phyloP scores from a whole-genome alignment of 2,113 vertebrate genomes.

The Baryphthengus martii region DNA sequence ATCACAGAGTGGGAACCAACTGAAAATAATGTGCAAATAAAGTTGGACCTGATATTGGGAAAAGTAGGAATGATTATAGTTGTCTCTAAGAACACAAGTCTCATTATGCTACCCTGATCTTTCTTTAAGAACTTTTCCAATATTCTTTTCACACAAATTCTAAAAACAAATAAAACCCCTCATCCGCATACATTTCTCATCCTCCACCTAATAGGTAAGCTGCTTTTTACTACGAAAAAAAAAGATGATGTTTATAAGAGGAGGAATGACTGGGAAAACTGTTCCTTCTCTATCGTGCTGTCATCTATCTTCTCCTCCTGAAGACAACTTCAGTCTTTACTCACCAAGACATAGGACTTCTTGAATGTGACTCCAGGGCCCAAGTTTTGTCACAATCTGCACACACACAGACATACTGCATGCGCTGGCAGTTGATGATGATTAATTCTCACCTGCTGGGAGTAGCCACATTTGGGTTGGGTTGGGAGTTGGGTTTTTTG shows the following conservation, averaged over 20 bases:
- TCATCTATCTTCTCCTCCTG: neutral
- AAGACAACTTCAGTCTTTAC: neutral
- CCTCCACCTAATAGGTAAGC: neutral
- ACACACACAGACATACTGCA: neutral
- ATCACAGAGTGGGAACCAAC: neutral
- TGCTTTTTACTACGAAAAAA: neutral
- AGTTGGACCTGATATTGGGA: neutral
- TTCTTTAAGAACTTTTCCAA: neutral
- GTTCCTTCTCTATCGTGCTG: neutral
- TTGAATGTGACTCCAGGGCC: neutral
- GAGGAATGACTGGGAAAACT: neutral
- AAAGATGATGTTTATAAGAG: neutral
- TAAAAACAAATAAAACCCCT: neutral
- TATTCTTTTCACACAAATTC: neutral
- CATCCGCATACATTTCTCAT: neutral
- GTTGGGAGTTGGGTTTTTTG: neutral
- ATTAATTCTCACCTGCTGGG: neutral
- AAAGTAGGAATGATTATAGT: neutral
- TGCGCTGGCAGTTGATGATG: neutral
- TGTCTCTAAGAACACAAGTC: neutral
- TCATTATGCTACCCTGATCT: neutral
- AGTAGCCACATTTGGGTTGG: neutral
- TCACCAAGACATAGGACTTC: neutral
- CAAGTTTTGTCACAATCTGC: neutral
- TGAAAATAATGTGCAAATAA: neutral